Conservation (phyloP, 2,113 vertebrate species). For the Hucho hucho region DNA sequence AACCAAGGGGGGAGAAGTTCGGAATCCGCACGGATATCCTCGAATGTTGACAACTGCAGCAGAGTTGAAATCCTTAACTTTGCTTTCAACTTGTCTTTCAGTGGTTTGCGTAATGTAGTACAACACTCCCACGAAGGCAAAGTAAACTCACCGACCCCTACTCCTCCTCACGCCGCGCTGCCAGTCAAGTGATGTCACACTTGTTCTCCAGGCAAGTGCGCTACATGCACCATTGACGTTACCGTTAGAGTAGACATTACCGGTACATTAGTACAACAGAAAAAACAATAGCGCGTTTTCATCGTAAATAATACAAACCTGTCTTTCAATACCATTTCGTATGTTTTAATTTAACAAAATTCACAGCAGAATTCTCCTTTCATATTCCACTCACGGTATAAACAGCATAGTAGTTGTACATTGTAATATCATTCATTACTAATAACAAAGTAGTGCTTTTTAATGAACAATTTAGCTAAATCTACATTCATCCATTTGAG, state of each 20-base stretch:
- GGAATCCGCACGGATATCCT: background rate
- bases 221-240: background rate
- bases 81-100: conserved; percentile 64
- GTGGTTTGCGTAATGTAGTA: conserved; percentile 37
- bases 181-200: conserved; percentile 69
- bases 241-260: too few relatives aligned
- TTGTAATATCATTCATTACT: too few relatives aligned
- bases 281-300: background rate
- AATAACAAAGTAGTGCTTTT: background rate
- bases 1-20: background rate
- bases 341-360: too few relatives aligned
- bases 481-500: background rate
- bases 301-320: too few relatives aligned
- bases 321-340: too few relatives aligned
- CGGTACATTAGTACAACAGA: background rate
- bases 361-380: too few relatives aligned
- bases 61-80: conserved; percentile 28
- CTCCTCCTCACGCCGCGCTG: conserved; percentile 44
- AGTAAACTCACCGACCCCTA: conserved; percentile 25
- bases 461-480: background rate
- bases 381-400: too few relatives aligned
- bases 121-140: conserved; percentile 61
- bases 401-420: too few relatives aligned
- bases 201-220: background rate
- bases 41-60: background rate